phyloP scores from a whole-genome alignment of 2,113 vertebrate species.

The rat (Rattus norvegicus) region GRCr8 NC_086026.1:57972001-57972500 shows the following conservation, averaged over 20 bases:
- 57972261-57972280: background rate
- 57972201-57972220: background rate
- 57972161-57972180: background rate
- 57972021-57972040: background rate
- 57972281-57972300: background rate
- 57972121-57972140: background rate
- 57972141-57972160: background rate
- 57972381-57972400: background rate
- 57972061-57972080: background rate
- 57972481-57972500: background rate
- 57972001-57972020: background rate
- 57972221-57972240: background rate
- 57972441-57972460: slow-evolving; percentile 39
- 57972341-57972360: background rate
- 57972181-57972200: background rate
- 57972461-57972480: background rate
- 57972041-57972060: background rate
- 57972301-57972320: background rate
- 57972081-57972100: rapidly evolving
- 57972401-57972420: background rate
- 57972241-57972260: background rate
- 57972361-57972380: background rate
- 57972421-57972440: background rate
- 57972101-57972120: background rate
- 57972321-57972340: background rate